A percentile compares a stretch with the other conserved stretches of the same genome.
Conservation (phyloP, 2,113 vertebrate species). For the Lethenteron reissneri region DNA sequence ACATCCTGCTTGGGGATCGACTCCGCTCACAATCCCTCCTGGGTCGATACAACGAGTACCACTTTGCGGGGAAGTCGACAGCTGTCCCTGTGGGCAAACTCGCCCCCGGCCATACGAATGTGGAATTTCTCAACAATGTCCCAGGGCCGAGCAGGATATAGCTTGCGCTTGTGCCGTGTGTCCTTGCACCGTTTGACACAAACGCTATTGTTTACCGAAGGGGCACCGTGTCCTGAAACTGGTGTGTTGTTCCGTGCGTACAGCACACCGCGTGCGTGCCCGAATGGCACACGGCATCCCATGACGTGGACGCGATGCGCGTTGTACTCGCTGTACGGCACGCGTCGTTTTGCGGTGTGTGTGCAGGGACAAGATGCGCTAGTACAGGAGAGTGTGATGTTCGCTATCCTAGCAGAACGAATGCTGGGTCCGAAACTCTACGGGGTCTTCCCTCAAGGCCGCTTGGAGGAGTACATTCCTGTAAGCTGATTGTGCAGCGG, state of each 20-base stretch:
- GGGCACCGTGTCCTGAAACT: not conserved
- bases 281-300: not conserved
- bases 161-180: not conserved
- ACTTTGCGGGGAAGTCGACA: no score
- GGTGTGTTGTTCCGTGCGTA: not conserved
- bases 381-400: constrained; percentile 79
- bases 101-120: no score
- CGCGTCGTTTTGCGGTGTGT: not conserved
- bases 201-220: not conserved
- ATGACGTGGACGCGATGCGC: not conserved
- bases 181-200: not conserved
- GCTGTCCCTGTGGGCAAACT: no score
- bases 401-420: constrained; percentile 70
- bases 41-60: no score
- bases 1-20: no score
- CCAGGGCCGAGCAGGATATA: no score
- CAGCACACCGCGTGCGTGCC: not conserved
- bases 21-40: no score
- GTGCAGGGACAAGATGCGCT: constrained; percentile 59
- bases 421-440: constrained; percentile 59
- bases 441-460: constrained; percentile 70
- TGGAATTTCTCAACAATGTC: no score
- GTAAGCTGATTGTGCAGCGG: constrained; percentile 19
- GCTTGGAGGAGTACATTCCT: constrained; percentile 64
- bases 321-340: not conserved